Evolutionary conservation across 2,113 vertebrate species (phyloP).

Genomic region (Hucho hucho): DNA sequence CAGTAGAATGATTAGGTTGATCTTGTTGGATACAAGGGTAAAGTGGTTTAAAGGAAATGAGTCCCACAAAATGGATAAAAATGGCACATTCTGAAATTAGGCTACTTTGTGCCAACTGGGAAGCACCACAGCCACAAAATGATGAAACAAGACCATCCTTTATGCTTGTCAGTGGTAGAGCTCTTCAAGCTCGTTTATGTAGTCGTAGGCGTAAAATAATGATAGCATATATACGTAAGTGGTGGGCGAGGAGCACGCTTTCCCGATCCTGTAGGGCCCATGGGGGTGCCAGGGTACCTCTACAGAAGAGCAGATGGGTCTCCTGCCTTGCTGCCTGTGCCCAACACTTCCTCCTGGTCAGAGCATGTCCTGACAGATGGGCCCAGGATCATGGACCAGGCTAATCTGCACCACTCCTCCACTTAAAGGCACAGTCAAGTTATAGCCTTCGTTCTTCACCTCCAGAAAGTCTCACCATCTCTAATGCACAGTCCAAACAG

Average conservation of each 20-base stretch:
- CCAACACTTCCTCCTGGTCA: too few relatives aligned
- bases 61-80: too few relatives aligned
- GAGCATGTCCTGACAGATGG: slow-evolving; percentile 70
- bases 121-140: too few relatives aligned
- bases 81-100: too few relatives aligned
- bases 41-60: too few relatives aligned
- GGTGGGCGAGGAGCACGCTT: slow-evolving; percentile 32
- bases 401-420: slow-evolving; percentile 74
- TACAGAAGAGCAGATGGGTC: slow-evolving; percentile 72
- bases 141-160: too few relatives aligned
- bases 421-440: slow-evolving; percentile 68
- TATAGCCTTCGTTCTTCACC: slow-evolving; percentile 5
- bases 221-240: background rate
- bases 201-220: background rate
- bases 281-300: slow-evolving; percentile 57
- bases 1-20: background rate
- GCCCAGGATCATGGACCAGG: slow-evolving; percentile 70
- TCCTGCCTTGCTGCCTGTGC: slow-evolving; percentile 37
- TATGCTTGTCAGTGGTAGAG: too few relatives aligned
- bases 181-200: too few relatives aligned
- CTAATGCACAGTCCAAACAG: slow-evolving; percentile 26
- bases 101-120: background rate
- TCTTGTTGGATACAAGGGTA: background rate
- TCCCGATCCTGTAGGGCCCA: slow-evolving; percentile 19
- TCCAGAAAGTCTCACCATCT: slow-evolving; percentile 25